Conservation (phyloP, 2,888 invertebrate genomes). For the Idaea straminata region DNA sequence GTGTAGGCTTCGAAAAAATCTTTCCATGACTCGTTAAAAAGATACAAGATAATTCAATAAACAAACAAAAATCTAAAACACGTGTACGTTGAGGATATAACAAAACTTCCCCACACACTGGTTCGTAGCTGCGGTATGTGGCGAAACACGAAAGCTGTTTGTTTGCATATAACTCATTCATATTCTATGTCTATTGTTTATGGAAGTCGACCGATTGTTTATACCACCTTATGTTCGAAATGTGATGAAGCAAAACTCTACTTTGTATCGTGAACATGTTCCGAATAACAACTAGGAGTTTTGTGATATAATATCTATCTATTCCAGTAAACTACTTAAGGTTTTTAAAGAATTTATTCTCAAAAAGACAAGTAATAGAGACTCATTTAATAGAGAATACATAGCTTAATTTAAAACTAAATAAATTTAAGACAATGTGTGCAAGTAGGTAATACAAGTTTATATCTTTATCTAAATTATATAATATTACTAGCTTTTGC, state of each 20-base stretch:
- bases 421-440: no score
- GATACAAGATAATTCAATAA: constrained; percentile 34
- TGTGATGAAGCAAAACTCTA: constrained; percentile 24
- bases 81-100: constrained; percentile 36
- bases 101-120: constrained; percentile 34
- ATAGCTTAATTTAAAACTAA: no score
- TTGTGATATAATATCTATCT: background rate
- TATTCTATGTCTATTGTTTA: constrained; percentile 38
- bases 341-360: no score
- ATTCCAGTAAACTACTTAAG: no score
- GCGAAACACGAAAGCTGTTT: constrained; percentile 34
- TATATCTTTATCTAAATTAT: no score
- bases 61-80: constrained; percentile 21
- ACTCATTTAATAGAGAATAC: no score
- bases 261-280: constrained; percentile 15
- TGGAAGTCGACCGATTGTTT: constrained; percentile 30
- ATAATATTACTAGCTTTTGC: no score
- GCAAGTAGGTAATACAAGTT: no score
- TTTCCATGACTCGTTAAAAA: no score
- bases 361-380: no score
- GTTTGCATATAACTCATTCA: constrained; percentile 38
- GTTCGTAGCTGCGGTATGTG: constrained; percentile 20
- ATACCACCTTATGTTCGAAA: constrained; percentile 15
- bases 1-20: no score
- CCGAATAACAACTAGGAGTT: constrained; percentile 20